Base-by-base conservation (phyloP, 2,113 vertebrate genomes). In the Bujurquina vittata region DNA sequence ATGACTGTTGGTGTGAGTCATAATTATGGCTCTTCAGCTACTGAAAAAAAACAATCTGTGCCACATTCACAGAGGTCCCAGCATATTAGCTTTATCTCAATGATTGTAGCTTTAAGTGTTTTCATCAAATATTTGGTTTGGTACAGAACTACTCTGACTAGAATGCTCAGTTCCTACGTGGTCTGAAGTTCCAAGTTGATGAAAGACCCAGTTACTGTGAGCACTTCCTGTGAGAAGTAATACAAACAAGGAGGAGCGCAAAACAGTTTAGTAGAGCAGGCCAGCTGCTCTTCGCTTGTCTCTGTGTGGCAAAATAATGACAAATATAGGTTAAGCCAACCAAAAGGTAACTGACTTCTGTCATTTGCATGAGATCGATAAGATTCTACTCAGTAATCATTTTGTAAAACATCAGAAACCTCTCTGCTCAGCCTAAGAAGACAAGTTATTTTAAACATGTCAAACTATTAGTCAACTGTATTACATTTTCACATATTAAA, bases 161-260 rank as follows among this genome's bases (percentile, higher is more conserved):
- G 79, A 62, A 14, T 11, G 20, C 26, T 82, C 29, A 61, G 55
- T 52, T 84, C 69, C 63, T 83, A 23, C 43, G 83, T 77, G 77
- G 81, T 79, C 80, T 84, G 77, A 81, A 20, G 12, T 67, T 35
- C 67, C n/a, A 37, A 31, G 33, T 80, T 84, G 55, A 84, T 69
- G 56, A 84, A 89, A 90, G 37, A 79, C 55, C 11, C 54, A 0
- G 10, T 77, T 67, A 61, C 22, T 37, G 59, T 59, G 22, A 54
- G 23, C 3, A 26, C 80, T 86, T 90, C 80, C 84, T 83, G 87
- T 65, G 61, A 80, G n/a, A 89, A 74, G 69, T 23, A 86, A 87
- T 82, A 89, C 60, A 88, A 89, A 85, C 56, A 81, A 35, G 80
- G 35, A 78, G 20, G 22, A 60, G 52, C 15, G 1, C 52, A 56